phyloP scores from a whole-genome alignment of 2,888 invertebrate genomes.

The Rotaria macrura region DNA sequence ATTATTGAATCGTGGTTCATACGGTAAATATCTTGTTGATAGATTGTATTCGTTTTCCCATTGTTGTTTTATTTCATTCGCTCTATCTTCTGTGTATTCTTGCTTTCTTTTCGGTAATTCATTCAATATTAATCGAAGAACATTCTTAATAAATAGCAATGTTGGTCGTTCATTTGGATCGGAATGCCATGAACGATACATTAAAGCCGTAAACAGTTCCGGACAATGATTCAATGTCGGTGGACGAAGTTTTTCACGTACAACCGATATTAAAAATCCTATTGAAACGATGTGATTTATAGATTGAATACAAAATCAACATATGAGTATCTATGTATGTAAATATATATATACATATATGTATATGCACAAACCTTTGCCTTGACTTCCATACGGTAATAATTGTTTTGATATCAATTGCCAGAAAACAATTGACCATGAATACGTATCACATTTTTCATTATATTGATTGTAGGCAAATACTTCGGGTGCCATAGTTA shows the following conservation, averaged over 20 bases:
- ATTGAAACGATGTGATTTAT: neutral
- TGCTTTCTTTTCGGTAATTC: neutral
- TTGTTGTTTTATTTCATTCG: neutral
- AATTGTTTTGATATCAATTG: neutral
- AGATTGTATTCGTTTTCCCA: neutral
- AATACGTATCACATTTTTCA: slow-evolving; percentile 15
- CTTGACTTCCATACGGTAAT: neutral
- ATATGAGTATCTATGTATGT: too few species aligned
- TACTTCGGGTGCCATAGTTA: slow-evolving; percentile 9
- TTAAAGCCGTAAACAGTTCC: neutral
- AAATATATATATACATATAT: too few species aligned
- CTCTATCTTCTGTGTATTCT: neutral
- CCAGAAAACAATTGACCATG: slow-evolving; percentile 1
- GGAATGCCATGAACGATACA: neutral
- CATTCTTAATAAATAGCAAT: neutral
- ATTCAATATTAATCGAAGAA: neutral
- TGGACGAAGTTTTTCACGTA: neutral
- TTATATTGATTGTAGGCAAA: slow-evolving; percentile 9
- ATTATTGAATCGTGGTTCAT: neutral
- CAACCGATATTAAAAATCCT: neutral
- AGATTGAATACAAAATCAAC: neutral
- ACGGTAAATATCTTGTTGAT: neutral
- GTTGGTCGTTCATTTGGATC: slow-evolving; percentile 4
- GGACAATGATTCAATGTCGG: neutral
- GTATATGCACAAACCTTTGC: neutral